Base-by-base conservation (phyloP, 1,140 invertebrate genomes). In the Chionoecetes opilio region DNA sequence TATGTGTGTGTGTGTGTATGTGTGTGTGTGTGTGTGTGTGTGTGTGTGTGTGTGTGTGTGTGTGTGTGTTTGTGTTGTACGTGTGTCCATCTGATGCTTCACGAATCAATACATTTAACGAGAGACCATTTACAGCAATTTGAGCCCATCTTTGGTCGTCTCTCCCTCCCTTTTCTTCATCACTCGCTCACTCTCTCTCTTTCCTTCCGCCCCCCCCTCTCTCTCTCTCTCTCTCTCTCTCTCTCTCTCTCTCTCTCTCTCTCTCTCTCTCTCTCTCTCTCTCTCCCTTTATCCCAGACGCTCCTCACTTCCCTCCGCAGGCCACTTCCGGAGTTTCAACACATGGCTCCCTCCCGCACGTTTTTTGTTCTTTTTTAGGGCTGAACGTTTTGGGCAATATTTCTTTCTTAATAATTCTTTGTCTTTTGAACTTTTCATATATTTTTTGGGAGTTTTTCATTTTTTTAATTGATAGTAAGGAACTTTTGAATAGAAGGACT, bases 1-100 rank as follows among this genome's bases (percentile, higher is more conserved):
- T 75, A 26, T 75, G 63, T 75, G n/a, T 75, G 63, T 75, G 8
- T 75, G 63, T 75, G 63, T 75, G 63, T 75, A 8, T n/a, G 63
- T 75, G 63, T 75, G 63, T n/a, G 63, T 75, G 63, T n/a, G 63
- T 75, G 63, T n/a, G n/a, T 75, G 63, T n/a, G 63, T 75, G 63
- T 75, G 63, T 75, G 63, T 75, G 63, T 75, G 63, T 75, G 63
- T 75, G 63, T 75, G 63, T 75, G 63, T 75, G 63, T 75, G 63
- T n/a, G 63, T 75, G 63, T 75, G 63, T 75, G 63, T 75, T 17
- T 75, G 63, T 75, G 63, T 75, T 75, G 63, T 75, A 26, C n/a
- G 63, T 75, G 63, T n/a, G 63, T 75, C 63, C 63, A 75, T 17
- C 21, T 75, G 63, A 75, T 2, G 63, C 63, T n/a, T 75, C 63